Percentiles rank a stretch among this genome's conserved stretches.
phyloP scores from a whole-genome alignment of 2,113 vertebrate species.

The Ochotona princeps region DNA sequence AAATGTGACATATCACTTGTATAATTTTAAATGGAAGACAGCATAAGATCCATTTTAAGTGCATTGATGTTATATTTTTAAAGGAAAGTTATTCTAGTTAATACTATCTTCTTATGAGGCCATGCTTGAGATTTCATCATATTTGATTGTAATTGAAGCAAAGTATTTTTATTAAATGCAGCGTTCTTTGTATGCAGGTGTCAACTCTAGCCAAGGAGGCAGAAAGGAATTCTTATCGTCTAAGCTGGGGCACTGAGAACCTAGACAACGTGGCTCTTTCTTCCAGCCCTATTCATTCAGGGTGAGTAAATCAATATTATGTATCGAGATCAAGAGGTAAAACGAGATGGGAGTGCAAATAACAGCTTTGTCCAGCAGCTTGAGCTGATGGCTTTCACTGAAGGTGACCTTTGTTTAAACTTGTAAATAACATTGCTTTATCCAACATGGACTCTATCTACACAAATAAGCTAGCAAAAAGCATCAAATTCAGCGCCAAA shows the following conservation, averaged over 20 bases:
- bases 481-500: background rate
- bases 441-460: background rate
- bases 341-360: slow-evolving; percentile 49
- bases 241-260: slow-evolving; percentile 95
- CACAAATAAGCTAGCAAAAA: background rate
- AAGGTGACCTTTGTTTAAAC: slow-evolving; percentile 65
- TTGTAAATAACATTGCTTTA: slow-evolving; percentile 51
- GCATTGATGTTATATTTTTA: background rate
- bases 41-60: background rate
- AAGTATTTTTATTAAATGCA: slow-evolving; percentile 23
- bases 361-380: slow-evolving; percentile 66
- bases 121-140: background rate
- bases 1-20: background rate
- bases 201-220: slow-evolving; percentile 90
- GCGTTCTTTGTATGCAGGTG: slow-evolving; percentile 85
- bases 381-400: slow-evolving; percentile 65
- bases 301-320: slow-evolving; percentile 88
- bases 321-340: slow-evolving; percentile 65
- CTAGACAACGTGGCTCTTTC: slow-evolving; percentile 97
- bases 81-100: background rate
- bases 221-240: slow-evolving; percentile 92
- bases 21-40: background rate
- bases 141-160: slow-evolving; percentile 51
- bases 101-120: background rate
- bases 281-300: slow-evolving; percentile 96